phyloP scores from a whole-genome alignment of 1,140 invertebrate species.

The Apis mellifera region Amel_HAv3.1 CM009932.2:14777001-14777500 shows the following conservation, averaged over 20 bases:
- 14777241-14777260: background rate
- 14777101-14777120: no score
- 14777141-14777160: no score
- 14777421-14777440: background rate
- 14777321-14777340: conserved; percentile 50
- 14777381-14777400: conserved; percentile 46
- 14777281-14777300: conserved; percentile 21
- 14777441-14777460: conserved; percentile 37
- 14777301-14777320: no score
- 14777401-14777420: conserved; percentile 28
- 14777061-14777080: conserved; percentile 18
- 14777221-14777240: conserved; percentile 13
- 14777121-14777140: no score
- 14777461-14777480: background rate
- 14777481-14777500: no score
- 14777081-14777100: background rate
- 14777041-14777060: background rate
- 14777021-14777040: no score
- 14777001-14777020: no score
- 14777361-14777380: conserved; percentile 23
- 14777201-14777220: conserved; percentile 1
- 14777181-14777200: background rate
- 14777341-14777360: conserved; percentile 45
- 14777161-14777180: conserved; percentile 9
- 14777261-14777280: background rate